Evolutionary conservation across 2,888 invertebrate species (phyloP).

Genomic region (Trissoscelio sp.): DNA sequence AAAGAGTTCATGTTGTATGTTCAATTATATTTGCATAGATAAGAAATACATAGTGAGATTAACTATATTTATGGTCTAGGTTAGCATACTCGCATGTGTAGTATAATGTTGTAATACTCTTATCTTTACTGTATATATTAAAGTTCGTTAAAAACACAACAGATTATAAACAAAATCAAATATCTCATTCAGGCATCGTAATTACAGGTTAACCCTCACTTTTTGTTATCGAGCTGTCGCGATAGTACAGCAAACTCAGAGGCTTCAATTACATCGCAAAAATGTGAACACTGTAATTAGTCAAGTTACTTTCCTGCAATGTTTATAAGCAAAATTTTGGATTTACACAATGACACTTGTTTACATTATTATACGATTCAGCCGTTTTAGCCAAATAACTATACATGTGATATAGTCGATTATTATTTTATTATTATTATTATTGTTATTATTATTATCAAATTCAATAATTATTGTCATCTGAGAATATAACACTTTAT

Average conservation of each 20-base stretch:
- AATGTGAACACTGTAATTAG: conserved; percentile 10
- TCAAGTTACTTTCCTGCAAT: conserved; percentile 4
- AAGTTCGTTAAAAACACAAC: conserved; percentile 66
- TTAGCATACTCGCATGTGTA: conserved; percentile 70
- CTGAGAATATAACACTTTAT: conserved; percentile 6
- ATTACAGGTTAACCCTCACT: conserved; percentile 60
- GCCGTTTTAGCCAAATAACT: background rate
- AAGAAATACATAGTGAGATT: conserved; percentile 71
- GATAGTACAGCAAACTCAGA: conserved; percentile 29
- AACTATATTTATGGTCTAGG: conserved; percentile 71
- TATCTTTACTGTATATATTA: conserved; percentile 69
- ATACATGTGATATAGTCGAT: background rate
- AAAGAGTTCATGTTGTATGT: conserved; percentile 71
- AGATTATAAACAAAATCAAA: conserved; percentile 69
- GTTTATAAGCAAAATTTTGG: conserved; percentile 16
- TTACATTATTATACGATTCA: background rate
- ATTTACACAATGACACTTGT: conserved; percentile 1
- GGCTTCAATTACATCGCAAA: conserved; percentile 33
- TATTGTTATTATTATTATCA: conserved; percentile 7
- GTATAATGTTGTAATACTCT: conserved; percentile 70
- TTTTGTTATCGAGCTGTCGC: conserved; percentile 52
- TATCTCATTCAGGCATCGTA: conserved; percentile 57
- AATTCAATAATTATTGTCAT: conserved; percentile 16
- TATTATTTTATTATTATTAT: too few species aligned
- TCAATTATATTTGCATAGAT: conserved; percentile 72